Percentiles rank a stretch among this genome's conserved stretches.
phyloP scores from a whole-genome alignment of 2,888 invertebrate species.

The Epirrhoe tristata region DNA sequence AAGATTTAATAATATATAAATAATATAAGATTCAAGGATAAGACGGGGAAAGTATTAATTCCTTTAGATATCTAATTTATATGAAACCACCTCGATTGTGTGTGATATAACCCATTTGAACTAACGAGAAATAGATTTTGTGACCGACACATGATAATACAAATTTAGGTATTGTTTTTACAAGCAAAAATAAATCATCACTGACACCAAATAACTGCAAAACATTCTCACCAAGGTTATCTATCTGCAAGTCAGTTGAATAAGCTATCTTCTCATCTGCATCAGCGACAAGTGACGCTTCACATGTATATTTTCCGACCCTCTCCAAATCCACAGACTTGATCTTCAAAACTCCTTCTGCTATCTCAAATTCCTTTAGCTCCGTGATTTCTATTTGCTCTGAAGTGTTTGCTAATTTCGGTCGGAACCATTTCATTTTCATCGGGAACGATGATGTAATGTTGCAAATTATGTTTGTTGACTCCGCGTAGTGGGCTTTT shows the following conservation, averaged over 20 bases:
- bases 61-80: no score
- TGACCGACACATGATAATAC: no score
- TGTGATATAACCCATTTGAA: no score
- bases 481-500: conserved; percentile 21
- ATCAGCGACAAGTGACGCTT: conserved; percentile 24
- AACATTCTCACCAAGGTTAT: conserved; percentile 26
- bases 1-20: no score
- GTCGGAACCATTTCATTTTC: conserved; percentile 32
- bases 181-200: no score
- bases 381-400: conserved; percentile 5
- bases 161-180: no score
- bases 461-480: conserved; percentile 25
- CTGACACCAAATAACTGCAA: neutral
- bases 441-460: conserved; percentile 34
- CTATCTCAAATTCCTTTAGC: conserved; percentile 14
- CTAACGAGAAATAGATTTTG: no score
- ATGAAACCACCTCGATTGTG: no score
- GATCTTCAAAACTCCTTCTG: conserved; percentile 27
- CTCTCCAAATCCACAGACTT: conserved; percentile 18
- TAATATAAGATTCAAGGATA: no score
- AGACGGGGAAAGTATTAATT: no score
- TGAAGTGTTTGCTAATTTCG: conserved; percentile 5
- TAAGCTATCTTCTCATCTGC: conserved; percentile 20
- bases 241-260: conserved; percentile 20
- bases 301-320: conserved; percentile 37